These are phyloP conservation scores for Chloroclystis v-ata DNA, from an alignment of 2,888 invertebrate genomes.

Conservation along the genomic window DNA sequence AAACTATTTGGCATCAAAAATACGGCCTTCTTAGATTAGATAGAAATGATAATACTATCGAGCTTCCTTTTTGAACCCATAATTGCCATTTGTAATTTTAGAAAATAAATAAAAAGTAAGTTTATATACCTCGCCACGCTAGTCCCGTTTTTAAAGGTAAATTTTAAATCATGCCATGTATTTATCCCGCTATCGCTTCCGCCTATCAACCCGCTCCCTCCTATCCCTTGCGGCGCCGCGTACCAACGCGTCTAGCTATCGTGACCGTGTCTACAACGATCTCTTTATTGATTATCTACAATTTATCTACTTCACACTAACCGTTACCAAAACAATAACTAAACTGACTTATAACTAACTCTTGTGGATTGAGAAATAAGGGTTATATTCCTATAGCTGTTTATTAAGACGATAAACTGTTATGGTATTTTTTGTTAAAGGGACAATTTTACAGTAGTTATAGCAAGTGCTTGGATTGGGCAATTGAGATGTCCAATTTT, in stretches of 20 bases:
- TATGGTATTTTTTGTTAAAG: too few relatives aligned
- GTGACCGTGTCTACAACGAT: slow-evolving; percentile 72
- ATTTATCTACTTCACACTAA: slow-evolving; percentile 48
- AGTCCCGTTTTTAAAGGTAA: too few relatives aligned
- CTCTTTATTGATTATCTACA: slow-evolving; percentile 75
- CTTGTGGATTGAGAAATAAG: not conserved
- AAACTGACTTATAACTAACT: slow-evolving; percentile 15
- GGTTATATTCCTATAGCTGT: slow-evolving; percentile 2
- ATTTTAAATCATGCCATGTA: too few relatives aligned
- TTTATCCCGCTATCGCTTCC: slow-evolving; percentile 31
- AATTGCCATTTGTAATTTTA: too few relatives aligned
- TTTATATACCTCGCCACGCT: too few relatives aligned
- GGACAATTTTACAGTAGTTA: slow-evolving; percentile 1
- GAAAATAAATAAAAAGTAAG: too few relatives aligned
- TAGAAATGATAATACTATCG: too few relatives aligned
- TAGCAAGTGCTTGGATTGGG: not conserved
- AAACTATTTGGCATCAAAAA: too few relatives aligned
- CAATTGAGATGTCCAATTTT: not conserved
- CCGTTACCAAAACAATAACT: slow-evolving; percentile 46
- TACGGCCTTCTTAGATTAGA: too few relatives aligned
- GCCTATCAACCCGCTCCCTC: slow-evolving; percentile 13
- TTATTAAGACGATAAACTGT: not conserved
- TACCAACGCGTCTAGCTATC: slow-evolving; percentile 62
- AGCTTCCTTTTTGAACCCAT: too few relatives aligned
- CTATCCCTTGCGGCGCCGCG: slow-evolving; percentile 39